Evolutionary conservation across 2,113 vertebrate species (phyloP).

Genomic region (Galeopterus variegatus): DNA sequence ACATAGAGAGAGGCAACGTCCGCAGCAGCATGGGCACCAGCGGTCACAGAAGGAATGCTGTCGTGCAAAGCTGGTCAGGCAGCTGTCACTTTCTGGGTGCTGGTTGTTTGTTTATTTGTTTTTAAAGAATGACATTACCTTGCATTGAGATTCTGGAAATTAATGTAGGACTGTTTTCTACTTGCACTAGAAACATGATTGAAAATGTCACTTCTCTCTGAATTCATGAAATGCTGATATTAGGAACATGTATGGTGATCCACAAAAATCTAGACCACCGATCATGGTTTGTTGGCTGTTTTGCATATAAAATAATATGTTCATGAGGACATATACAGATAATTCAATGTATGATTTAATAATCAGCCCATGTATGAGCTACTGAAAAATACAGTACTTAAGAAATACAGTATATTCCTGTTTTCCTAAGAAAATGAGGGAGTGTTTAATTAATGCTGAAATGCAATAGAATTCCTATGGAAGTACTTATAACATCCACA

Average conservation of each 20-base stretch:
- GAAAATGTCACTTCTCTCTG: conserved; percentile 32
- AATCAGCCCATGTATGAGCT: conserved; percentile 71
- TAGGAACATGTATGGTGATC: neutral
- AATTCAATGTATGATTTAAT: conserved; percentile 40
- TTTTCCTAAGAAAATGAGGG: conserved; percentile 85
- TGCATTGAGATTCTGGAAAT: conserved; percentile 51
- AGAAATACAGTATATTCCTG: conserved; percentile 71
- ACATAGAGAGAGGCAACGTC: neutral
- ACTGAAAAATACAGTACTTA: conserved; percentile 74
- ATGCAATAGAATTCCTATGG: conserved; percentile 83
- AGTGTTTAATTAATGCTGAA: conserved; percentile 88
- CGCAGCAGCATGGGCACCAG: neutral
- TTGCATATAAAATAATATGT: conserved; percentile 26
- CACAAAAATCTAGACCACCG: conserved; percentile 17
- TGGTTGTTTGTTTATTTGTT: conserved; percentile 34
- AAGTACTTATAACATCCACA: conserved; percentile 82
- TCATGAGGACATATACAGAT: conserved; percentile 11
- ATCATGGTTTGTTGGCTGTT: conserved; percentile 53
- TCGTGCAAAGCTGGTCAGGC: neutral
- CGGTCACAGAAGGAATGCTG: neutral
- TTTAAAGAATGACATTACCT: conserved; percentile 34
- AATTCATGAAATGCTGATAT: conserved; percentile 20
- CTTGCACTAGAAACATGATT: conserved; percentile 47
- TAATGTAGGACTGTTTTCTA: neutral
- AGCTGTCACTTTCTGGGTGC: neutral